Evolutionary conservation across 1,140 invertebrate genomes (phyloP).

Genomic region (Dufourea novaeangliae): DNA sequence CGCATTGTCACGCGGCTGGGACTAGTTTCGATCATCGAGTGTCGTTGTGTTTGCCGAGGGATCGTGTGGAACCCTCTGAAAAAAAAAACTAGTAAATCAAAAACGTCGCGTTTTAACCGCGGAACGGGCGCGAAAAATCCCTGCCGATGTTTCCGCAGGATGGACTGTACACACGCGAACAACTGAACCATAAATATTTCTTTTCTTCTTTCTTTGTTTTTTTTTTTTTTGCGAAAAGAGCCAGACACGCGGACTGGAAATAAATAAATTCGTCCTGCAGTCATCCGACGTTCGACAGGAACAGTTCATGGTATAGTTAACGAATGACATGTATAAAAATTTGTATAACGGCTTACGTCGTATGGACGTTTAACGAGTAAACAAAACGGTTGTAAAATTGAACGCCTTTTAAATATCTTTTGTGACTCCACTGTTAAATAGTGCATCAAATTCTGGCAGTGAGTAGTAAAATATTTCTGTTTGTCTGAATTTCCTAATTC

Average conservation of each 20-base stretch:
- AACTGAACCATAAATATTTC: conserved; percentile 18
- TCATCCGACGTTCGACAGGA: neutral
- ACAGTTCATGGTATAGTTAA: neutral
- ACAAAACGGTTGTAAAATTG: too few species aligned
- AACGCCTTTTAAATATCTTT: too few species aligned
- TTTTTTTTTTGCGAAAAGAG: neutral
- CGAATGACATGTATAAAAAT: neutral
- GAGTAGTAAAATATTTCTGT: too few species aligned
- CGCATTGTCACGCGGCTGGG: conserved; percentile 45
- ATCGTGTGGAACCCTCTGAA: neutral
- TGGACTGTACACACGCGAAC: neutral
- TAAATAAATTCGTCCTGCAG: neutral
- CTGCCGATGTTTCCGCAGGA: conserved; percentile 15
- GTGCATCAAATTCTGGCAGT: too few species aligned
- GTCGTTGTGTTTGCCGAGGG: conserved; percentile 6
- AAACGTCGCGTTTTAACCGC: neutral
- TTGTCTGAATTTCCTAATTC: too few species aligned
- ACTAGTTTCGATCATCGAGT: conserved; percentile 40
- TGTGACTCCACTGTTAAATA: too few species aligned
- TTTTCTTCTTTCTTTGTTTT: neutral
- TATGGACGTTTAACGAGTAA: too few species aligned
- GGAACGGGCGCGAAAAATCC: conserved; percentile 11
- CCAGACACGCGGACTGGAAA: neutral
- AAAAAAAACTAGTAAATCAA: conserved; percentile 50
- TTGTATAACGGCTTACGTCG: neutral